Evolutionary conservation across 2,113 vertebrate genomes (phyloP), one percentile per base, ranked within the genome.

Genomic region (Notiomystis cincta): DNA sequence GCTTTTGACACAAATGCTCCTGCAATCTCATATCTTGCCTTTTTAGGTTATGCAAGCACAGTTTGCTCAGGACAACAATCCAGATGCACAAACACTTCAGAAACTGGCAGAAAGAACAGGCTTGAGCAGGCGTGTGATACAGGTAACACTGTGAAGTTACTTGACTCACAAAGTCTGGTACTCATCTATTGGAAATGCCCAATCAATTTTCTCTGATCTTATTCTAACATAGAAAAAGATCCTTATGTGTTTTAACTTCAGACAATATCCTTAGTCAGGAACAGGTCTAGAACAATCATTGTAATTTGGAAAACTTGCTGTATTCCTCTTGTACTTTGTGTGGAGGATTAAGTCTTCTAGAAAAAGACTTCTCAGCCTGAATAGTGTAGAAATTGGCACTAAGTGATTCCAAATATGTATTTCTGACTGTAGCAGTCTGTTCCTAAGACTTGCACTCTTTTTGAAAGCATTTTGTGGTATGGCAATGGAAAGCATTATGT

Each of bases 1-100:
- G 15, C 47, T 81, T 35, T 69, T 0, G 0, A 15, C 42, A 66
- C 15, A 67, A 61, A 15, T 20, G 18, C 48, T 62, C 5, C 33
- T 66, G n/a, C 21, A 6, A 27, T 47, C 50, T 47, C 20, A 7
- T 35, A 3, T 75, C 58, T 87, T 96, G 61, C 71, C 40, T 92
- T 89, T 96, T 64, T 98, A 99, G 99, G 99, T 99, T 91, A 99
- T 99, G 99, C 99, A 99, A 98, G 99, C 99, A 93, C 99, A 99
- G 93, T 99, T 99, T 98, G 99, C 99, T 97, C 99, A 99, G 98
- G 99, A 99, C 98, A 99, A 99, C 97, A 99, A 99, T 89, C 99
- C 99, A 53, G 99, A 99, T 24, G 99, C 99, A 76, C 99, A 99
- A 91, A 99, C 99, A 0, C 98, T 99, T 90, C 99, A 99, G 97